phyloP scores from a whole-genome alignment of 2,888 invertebrate species.

The Zhuqinia jingwanae region DNA sequence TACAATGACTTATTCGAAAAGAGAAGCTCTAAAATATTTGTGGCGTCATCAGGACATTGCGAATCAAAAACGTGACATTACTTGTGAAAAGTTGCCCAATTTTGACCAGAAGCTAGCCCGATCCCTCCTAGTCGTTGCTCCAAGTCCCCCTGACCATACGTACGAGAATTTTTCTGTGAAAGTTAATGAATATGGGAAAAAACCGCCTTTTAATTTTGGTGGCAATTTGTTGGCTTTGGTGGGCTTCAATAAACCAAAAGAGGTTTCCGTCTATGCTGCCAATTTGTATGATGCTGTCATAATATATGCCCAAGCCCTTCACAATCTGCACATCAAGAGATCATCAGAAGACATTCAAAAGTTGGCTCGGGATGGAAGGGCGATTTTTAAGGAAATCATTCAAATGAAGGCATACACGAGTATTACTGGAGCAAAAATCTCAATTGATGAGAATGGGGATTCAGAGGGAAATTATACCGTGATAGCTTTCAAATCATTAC shows the following conservation, averaged over 20 bases:
- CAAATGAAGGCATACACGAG: slow-evolving; percentile 92
- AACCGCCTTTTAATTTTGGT: slow-evolving; percentile 91
- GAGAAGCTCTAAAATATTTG: slow-evolving; percentile 88
- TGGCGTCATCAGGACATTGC: slow-evolving; percentile 84
- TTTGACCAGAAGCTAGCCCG: slow-evolving; percentile 83
- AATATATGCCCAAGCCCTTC: slow-evolving; percentile 93
- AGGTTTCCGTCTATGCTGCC: slow-evolving; percentile 93
- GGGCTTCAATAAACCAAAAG: slow-evolving; percentile 84
- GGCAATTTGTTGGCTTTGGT: slow-evolving; percentile 13
- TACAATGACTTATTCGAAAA: slow-evolving; percentile 91
- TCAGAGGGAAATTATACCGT: slow-evolving; percentile 99
- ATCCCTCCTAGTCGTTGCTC: slow-evolving; percentile 93
- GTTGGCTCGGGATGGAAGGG: slow-evolving; percentile 91
- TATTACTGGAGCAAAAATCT: slow-evolving; percentile 96
- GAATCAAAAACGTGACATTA: slow-evolving; percentile 61
- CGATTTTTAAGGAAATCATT: slow-evolving; percentile 93
- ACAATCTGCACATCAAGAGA: slow-evolving; percentile 85
- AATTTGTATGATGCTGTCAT: slow-evolving; percentile 97
- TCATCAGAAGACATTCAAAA: slow-evolving; percentile 85
- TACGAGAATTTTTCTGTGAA: slow-evolving; percentile 88
- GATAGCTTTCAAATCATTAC: slow-evolving; percentile 87
- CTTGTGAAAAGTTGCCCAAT: slow-evolving; percentile 75
- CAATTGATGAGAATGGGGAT: slow-evolving; percentile 95
- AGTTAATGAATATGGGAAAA: slow-evolving; percentile 90
- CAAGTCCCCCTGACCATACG: slow-evolving; percentile 88